phyloP scores from a whole-genome alignment of 2,113 vertebrate species.

The Spea multiplicata region DNA sequence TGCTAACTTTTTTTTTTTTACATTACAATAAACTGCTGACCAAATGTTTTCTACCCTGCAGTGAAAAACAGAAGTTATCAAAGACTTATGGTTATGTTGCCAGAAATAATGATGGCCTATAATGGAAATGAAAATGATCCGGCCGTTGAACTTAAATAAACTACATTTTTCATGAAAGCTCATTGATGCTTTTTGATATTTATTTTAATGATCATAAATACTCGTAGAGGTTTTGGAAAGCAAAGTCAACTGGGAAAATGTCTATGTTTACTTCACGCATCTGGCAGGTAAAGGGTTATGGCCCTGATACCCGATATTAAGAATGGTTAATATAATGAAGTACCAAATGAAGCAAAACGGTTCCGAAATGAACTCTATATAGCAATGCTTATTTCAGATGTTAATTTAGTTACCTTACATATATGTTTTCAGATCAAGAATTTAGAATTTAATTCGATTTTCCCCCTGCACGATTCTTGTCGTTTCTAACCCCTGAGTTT shows the following conservation, averaged over 20 bases:
- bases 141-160: constrained; percentile 27
- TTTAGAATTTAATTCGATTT: too few relatives aligned
- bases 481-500: background rate
- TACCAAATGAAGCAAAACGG: too few relatives aligned
- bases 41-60: background rate
- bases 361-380: too few relatives aligned
- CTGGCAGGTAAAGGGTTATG: too few relatives aligned
- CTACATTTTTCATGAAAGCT: background rate
- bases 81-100: background rate
- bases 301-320: too few relatives aligned
- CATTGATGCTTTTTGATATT: too few relatives aligned
- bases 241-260: background rate
- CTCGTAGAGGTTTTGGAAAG: constrained; percentile 11
- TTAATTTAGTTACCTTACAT: background rate
- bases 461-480: background rate
- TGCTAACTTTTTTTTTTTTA: background rate
- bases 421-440: too few relatives aligned
- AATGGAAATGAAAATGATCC: constrained; percentile 18
- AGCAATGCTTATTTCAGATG: too few relatives aligned
- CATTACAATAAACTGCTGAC: background rate
- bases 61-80: background rate
- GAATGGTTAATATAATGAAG: too few relatives aligned
- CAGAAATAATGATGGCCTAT: constrained; percentile 14
- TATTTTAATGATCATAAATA: background rate
- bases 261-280: too few relatives aligned